phyloP scores from a whole-genome alignment of 30 jellyfish, hydroid and myxozoan genomes.

The Aurelia aurita region DNA sequence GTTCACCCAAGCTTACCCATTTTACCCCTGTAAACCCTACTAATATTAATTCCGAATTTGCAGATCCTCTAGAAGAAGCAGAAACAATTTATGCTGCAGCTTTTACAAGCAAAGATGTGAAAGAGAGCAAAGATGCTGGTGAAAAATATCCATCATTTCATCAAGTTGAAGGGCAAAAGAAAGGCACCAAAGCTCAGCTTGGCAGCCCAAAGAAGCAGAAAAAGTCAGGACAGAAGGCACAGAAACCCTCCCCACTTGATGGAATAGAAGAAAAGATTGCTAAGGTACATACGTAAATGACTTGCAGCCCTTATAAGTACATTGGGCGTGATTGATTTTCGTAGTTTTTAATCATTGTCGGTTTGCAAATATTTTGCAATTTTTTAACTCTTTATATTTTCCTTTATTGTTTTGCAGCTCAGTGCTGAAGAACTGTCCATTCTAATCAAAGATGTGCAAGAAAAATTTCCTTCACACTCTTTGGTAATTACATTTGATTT shows the following conservation, averaged over 20 bases:
- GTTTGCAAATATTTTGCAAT: no score
- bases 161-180: conserved; percentile 44
- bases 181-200: conserved; percentile 15
- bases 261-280: conserved; percentile 36
- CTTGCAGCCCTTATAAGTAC: no score
- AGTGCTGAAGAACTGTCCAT: conserved; percentile 48
- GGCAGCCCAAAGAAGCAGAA: conserved; percentile 58
- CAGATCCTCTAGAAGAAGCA: conserved; percentile 83
- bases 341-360: no score
- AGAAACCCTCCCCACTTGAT: conserved; percentile 53
- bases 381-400: no score
- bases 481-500: conserved; percentile 43
- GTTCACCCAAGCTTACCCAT: no score
- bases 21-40: no score
- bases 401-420: conserved; percentile 35
- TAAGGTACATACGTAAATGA: conserved; percentile 23
- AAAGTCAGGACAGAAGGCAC: conserved; percentile 30
- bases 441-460: conserved; percentile 55
- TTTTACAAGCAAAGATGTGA: conserved; percentile 26
- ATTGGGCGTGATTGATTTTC: no score
- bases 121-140: conserved; percentile 41
- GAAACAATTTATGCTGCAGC: conserved; percentile 79
- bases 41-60: no score
- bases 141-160: conserved; percentile 77
- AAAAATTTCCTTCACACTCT: conserved; percentile 70